Percentiles rank a stretch among this genome's conserved stretches.
Evolutionary conservation across 2,888 invertebrate species (phyloP).

Genomic region (Bembecia ichneumoniformis): DNA sequence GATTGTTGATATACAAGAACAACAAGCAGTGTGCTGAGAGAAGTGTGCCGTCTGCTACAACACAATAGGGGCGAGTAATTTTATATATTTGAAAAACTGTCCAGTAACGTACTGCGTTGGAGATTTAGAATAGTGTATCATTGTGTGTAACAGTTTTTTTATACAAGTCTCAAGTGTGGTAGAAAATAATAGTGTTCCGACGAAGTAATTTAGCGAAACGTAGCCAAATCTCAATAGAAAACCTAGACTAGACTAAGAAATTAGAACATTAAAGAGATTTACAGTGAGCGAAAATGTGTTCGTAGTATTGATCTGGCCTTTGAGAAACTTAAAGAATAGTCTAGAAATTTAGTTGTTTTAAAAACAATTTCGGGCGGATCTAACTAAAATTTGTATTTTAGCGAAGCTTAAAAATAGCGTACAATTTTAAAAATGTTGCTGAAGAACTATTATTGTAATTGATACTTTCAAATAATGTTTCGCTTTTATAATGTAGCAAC

Average conservation of each 20-base stretch:
- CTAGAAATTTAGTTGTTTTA: conserved; percentile 37
- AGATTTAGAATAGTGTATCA: conserved; percentile 53
- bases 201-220: conserved; percentile 45
- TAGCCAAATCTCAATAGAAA: conserved; percentile 41
- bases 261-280: conserved; percentile 35
- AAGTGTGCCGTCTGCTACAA: conserved; percentile 48
- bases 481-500: conserved; percentile 9
- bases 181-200: conserved; percentile 43
- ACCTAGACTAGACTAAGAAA: conserved; percentile 50
- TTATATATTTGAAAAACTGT: conserved; percentile 54
- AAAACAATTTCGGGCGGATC: conserved; percentile 46
- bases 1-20: conserved; percentile 38
- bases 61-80: conserved; percentile 65
- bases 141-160: conserved; percentile 30
- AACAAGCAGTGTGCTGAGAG: conserved; percentile 47
- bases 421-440: conserved; percentile 4
- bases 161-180: conserved; percentile 46
- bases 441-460: conserved; percentile 6
- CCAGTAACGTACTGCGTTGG: conserved; percentile 36
- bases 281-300: conserved; percentile 31
- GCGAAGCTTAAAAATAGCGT: conserved; percentile 40
- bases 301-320: conserved; percentile 49
- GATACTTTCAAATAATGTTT: conserved; percentile 11
- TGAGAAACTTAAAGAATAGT: conserved; percentile 47
- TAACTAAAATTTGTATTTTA: conserved; percentile 44